Evolutionary conservation across 2,113 vertebrate genomes (phyloP).

Genomic region (Anguilla japonica): DNA sequence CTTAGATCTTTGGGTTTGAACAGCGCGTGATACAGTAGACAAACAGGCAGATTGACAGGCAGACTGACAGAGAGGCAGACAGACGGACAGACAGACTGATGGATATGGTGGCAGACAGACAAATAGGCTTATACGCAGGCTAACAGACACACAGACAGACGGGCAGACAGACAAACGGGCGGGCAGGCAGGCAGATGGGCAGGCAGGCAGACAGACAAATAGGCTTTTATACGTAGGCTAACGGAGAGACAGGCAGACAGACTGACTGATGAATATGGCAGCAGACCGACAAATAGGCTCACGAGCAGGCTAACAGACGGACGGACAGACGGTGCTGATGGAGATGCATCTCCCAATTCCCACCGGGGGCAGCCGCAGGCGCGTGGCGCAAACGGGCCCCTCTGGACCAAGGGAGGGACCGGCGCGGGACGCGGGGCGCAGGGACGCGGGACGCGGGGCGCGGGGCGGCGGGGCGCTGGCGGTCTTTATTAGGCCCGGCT

Average conservation of each 20-base stretch:
- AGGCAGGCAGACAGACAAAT: not conserved
- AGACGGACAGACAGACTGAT: too few species aligned
- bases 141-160: not conserved
- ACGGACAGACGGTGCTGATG: not conserved
- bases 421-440: not conserved
- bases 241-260: too few species aligned
- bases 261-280: too few species aligned
- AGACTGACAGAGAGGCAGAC: too few species aligned
- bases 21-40: too few species aligned
- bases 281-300: not conserved
- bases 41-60: too few species aligned
- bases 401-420: not conserved
- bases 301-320: not conserved
- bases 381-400: not conserved
- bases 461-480: not conserved
- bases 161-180: not conserved
- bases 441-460: slow-evolving; percentile 18
- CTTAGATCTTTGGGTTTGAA: too few species aligned
- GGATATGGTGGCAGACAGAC: not conserved
- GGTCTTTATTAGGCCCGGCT: slow-evolving; percentile 60
- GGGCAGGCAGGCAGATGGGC: not conserved
- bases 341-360: not conserved
- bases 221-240: too few species aligned
- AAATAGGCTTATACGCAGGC: not conserved
- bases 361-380: not conserved